Evolutionary conservation across 1,140 invertebrate species (phyloP).

Genomic region (Carcinoscorpius rotundicauda): DNA sequence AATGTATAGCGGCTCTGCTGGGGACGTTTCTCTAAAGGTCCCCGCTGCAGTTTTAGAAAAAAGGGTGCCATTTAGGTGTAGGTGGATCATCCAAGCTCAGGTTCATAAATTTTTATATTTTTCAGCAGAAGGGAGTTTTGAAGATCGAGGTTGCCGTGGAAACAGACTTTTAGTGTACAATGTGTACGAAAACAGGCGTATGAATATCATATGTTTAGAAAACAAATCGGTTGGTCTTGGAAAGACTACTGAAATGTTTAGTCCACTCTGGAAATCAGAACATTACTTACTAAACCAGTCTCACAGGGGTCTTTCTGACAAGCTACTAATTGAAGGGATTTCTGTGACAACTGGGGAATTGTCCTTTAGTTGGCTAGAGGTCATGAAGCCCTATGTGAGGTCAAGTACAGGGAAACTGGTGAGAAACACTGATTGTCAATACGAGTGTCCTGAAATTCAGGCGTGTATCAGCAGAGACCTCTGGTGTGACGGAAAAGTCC

Average conservation of each 20-base stretch:
- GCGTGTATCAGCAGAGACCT: conserved; percentile 77
- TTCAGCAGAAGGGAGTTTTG: conserved; percentile 49
- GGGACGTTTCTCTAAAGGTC: too few relatives aligned
- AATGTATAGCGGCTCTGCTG: too few relatives aligned
- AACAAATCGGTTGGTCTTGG: too few relatives aligned
- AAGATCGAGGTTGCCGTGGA: conserved; percentile 41
- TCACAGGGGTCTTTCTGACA: too few relatives aligned
- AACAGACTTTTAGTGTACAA: background rate
- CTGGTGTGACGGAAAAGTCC: conserved; percentile 72
- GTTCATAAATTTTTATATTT: conserved; percentile 23
- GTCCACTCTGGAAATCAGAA: too few relatives aligned
- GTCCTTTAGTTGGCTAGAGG: conserved; percentile 69
- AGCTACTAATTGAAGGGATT: conserved; percentile 61
- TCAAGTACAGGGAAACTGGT: conserved; percentile 36
- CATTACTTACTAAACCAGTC: too few relatives aligned
- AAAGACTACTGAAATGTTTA: too few relatives aligned
- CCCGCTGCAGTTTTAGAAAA: background rate
- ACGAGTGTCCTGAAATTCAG: conserved; percentile 68
- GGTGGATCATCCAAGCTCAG: conserved; percentile 21
- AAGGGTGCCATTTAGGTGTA: conserved; percentile 14
- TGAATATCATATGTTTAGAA: too few relatives aligned
- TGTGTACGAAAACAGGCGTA: too few relatives aligned
- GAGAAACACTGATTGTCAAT: conserved; percentile 45
- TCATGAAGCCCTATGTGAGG: conserved; percentile 40
- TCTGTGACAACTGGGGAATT: conserved; percentile 50